Percentiles rank a stretch among this genome's conserved stretches.
Conservation (phyloP, 2,113 vertebrate genomes). For the Eudyptes chrysolophus region DNA sequence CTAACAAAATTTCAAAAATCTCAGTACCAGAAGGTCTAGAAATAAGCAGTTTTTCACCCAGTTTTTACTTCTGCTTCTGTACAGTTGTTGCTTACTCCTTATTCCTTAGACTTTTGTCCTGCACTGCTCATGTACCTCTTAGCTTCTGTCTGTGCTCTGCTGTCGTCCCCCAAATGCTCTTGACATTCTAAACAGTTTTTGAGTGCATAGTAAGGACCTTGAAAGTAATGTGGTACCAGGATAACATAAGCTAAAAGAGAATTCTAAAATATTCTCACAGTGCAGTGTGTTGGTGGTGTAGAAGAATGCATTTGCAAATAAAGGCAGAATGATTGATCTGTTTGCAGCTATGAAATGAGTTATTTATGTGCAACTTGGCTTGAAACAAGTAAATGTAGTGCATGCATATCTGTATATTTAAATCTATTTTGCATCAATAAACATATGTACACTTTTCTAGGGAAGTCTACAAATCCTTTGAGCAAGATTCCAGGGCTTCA, state of each 20-base stretch:
- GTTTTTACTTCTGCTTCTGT: neutral
- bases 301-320: slow-evolving; percentile 33
- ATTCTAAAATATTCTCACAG: neutral
- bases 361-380: slow-evolving; percentile 47
- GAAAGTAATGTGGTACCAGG: neutral
- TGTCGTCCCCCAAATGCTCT: neutral
- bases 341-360: slow-evolving; percentile 29
- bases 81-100: neutral
- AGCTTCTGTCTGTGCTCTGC: neutral
- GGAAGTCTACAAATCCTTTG: neutral
- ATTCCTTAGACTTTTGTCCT: neutral
- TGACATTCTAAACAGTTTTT: neutral
- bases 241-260: neutral
- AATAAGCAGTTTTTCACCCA: neutral
- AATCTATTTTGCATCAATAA: slow-evolving; percentile 59
- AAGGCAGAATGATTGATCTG: slow-evolving; percentile 49
- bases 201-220: neutral
- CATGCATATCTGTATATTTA: slow-evolving; percentile 1
- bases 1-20: neutral
- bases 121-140: neutral
- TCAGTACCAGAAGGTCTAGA: neutral
- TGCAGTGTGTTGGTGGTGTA: neutral
- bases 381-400: slow-evolving; percentile 13
- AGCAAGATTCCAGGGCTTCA: neutral
- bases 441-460: slow-evolving; percentile 27